Percentiles rank a stretch among this genome's conserved stretches.
Conservation (phyloP, 92 coral and sea anemone genomes). For the Pocillopora grandis region DNA sequence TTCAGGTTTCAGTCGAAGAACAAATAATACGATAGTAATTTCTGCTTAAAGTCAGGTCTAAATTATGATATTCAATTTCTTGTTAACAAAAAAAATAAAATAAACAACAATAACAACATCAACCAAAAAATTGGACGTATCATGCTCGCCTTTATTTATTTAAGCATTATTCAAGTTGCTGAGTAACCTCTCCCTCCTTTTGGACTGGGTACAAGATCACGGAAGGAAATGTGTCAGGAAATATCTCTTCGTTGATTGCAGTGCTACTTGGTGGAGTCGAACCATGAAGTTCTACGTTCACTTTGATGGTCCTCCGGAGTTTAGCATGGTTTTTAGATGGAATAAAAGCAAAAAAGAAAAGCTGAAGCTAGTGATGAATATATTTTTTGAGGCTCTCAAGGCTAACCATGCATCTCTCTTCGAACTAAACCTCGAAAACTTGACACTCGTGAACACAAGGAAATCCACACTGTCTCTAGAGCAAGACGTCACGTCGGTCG, state of each 20-base stretch:
- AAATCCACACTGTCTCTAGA: slow-evolving; percentile 22
- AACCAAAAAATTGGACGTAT: too few species aligned
- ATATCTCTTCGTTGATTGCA: too few species aligned
- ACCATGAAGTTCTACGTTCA: slow-evolving; percentile 57
- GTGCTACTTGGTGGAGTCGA: not conserved
- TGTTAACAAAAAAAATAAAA: too few species aligned
- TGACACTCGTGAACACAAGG: slow-evolving; percentile 24
- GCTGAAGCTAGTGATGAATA: slow-evolving; percentile 26
- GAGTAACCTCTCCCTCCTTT: not conserved
- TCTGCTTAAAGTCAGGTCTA: too few species aligned
- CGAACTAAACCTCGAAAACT: slow-evolving; percentile 21
- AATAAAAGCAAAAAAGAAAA: slow-evolving; percentile 23
- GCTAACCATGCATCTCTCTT: slow-evolving; percentile 5
- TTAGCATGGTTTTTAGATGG: slow-evolving; percentile 53
- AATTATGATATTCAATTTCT: too few species aligned
- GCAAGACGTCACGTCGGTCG: slow-evolving; percentile 16
- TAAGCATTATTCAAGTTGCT: not conserved
- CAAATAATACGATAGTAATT: too few species aligned
- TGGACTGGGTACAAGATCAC: not conserved
- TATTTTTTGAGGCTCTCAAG: slow-evolving; percentile 38
- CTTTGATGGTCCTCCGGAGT: slow-evolving; percentile 50
- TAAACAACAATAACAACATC: too few species aligned
- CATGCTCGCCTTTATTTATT: too few species aligned
- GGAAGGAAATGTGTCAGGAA: not conserved
- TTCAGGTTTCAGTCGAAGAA: too few species aligned